Conservation (phyloP, 1,140 invertebrate genomes). For the Cyclargus thomasi region DNA sequence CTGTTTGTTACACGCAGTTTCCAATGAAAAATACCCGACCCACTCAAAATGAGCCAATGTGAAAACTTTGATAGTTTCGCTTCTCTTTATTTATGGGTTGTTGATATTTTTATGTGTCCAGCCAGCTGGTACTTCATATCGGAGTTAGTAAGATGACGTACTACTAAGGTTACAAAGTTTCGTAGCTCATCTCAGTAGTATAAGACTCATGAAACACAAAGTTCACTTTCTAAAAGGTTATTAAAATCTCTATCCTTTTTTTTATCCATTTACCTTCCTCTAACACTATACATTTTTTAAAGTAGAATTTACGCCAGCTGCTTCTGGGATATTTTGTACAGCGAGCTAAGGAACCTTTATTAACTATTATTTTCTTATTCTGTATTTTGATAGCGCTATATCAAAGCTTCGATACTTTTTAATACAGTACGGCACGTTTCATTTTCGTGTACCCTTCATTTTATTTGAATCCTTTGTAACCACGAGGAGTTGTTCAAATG, state of each 20-base stretch:
- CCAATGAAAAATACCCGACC: slow-evolving; percentile 31
- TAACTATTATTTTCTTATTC: neutral
- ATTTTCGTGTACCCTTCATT: slow-evolving; percentile 19
- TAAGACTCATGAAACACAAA: too few species aligned
- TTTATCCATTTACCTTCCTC: too few species aligned
- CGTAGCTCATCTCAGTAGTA: too few species aligned
- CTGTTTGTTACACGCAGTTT: slow-evolving; percentile 29
- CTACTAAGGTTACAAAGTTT: too few species aligned
- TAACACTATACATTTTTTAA: too few species aligned
- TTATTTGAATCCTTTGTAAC: slow-evolving; percentile 30
- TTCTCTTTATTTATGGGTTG: slow-evolving; percentile 6
- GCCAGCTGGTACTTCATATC: neutral
- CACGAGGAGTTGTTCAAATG: slow-evolving; percentile 34
- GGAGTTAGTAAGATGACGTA: too few species aligned
- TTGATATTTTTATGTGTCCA: slow-evolving; percentile 9
- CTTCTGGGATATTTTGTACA: too few species aligned
- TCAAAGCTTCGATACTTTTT: neutral
- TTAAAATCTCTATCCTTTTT: too few species aligned
- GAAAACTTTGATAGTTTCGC: slow-evolving; percentile 15
- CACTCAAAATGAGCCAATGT: slow-evolving; percentile 16
- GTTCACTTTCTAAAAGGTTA: too few species aligned
- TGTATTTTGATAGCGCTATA: neutral
- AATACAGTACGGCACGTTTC: neutral
- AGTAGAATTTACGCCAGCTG: too few species aligned
- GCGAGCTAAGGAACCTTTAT: too few species aligned